Conservation (phyloP, 2,113 vertebrate species). For the Speoplatyrhinus poulsoni region DNA sequence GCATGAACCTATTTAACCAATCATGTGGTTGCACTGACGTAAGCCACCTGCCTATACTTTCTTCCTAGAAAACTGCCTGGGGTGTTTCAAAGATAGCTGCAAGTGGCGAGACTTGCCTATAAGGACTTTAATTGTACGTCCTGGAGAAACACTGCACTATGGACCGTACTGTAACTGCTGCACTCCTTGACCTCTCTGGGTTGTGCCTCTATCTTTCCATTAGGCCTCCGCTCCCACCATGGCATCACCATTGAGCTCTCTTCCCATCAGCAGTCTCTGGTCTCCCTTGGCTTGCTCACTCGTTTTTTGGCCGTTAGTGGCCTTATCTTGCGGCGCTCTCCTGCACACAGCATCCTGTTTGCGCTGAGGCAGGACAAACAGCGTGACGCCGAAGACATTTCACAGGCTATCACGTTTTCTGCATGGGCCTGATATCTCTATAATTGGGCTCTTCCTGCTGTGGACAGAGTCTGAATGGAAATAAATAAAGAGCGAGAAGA, state of each 20-base stretch:
- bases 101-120: no score
- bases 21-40: no score
- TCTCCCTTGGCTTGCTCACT: background rate
- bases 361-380: conserved; percentile 71
- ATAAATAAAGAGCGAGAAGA: conserved; percentile 2
- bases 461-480: conserved; percentile 30
- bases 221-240: conserved; percentile 3
- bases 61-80: no score
- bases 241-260: conserved; percentile 19
- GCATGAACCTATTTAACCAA: no score
- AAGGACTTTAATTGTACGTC: conserved; percentile 29
- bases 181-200: conserved; percentile 5
- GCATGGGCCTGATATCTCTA: conserved; percentile 64
- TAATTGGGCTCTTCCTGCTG: conserved; percentile 76
- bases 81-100: no score
- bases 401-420: conserved; percentile 74
- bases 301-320: conserved; percentile 15
- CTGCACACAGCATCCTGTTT: conserved; percentile 78
- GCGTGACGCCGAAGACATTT: conserved; percentile 71
- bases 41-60: no score
- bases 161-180: conserved; percentile 16
- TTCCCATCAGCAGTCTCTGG: background rate
- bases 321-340: conserved; percentile 68
- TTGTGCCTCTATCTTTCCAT: conserved; percentile 1
- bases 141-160: conserved; percentile 28